Conservation (phyloP, 2,797 vertebrate genomes). For the Otolemur crassicaudatus region DNA sequence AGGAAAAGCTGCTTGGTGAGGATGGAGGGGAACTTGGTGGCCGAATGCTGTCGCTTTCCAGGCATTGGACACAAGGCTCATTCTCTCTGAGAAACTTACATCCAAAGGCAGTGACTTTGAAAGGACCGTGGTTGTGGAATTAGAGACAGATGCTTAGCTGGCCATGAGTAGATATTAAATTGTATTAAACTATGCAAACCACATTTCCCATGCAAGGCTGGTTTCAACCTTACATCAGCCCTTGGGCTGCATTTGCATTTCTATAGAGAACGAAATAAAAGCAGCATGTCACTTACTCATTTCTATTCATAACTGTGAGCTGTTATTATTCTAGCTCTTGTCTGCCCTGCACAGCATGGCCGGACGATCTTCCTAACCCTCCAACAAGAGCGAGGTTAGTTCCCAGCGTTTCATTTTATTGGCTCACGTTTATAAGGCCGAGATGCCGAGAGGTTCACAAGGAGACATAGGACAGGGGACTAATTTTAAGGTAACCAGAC, state of each 20-base stretch:
- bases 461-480: background rate
- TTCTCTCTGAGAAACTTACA: constrained; percentile 65
- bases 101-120: constrained; percentile 76
- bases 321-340: constrained; percentile 52
- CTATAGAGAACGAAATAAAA: constrained; percentile 79
- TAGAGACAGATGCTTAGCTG: constrained; percentile 81
- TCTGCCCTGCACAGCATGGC: background rate
- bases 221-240: constrained; percentile 79
- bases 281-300: constrained; percentile 75
- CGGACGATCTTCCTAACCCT: constrained; percentile 58
- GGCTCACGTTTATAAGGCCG: background rate
- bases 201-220: constrained; percentile 74
- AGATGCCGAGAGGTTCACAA: background rate
- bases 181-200: constrained; percentile 78
- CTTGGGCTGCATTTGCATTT: constrained; percentile 79
- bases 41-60: constrained; percentile 50
- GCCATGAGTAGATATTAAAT: constrained; percentile 78
- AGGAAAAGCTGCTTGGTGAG: constrained; percentile 54
- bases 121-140: constrained; percentile 73
- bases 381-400: background rate
- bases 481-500: constrained; percentile 25
- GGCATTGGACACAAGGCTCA: constrained; percentile 31
- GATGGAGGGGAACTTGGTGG: constrained; percentile 38
- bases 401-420: constrained; percentile 17
- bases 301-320: constrained; percentile 78